These are phyloP conservation scores for Pheosia tremula DNA, from an alignment of 2,888 invertebrate genomes.

Conservation along the genomic window DNA sequence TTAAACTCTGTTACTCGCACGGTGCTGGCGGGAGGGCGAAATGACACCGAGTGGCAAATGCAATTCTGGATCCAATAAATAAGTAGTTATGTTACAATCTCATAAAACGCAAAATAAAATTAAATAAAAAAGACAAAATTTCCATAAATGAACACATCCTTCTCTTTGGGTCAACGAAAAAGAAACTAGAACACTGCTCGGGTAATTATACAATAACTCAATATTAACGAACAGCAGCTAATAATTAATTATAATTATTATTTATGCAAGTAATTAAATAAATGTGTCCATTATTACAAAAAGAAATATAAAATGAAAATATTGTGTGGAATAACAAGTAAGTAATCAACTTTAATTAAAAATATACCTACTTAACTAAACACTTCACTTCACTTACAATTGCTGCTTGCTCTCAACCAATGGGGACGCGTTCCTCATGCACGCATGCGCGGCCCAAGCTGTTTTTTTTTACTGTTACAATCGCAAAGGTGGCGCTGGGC, in stretches of 20 bases:
- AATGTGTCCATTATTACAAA: conserved; percentile 57
- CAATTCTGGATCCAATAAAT: conserved; percentile 80
- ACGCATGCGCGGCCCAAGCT: not conserved
- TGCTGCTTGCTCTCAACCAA: not conserved
- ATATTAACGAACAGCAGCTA: conserved; percentile 25
- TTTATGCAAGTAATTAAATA: conserved; percentile 7
- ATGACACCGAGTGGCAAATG: conserved; percentile 68
- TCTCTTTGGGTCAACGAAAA: conserved; percentile 73
- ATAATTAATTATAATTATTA: conserved; percentile 8
- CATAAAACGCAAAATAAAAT: conserved; percentile 61
- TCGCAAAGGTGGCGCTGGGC: not conserved
- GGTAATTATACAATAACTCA: conserved; percentile 53
- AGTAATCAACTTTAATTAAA: conserved; percentile 15
- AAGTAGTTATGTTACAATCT: conserved; percentile 69
- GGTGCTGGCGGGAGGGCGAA: conserved; percentile 30
- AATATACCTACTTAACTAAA: not conserved
- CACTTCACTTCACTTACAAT: not conserved
- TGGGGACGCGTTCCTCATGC: not conserved
- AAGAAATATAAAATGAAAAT: conserved; percentile 21
- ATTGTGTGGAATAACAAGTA: conserved; percentile 21
- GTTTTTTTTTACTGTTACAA: not conserved
- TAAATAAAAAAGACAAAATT: conserved; percentile 55
- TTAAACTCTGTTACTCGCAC: conserved; percentile 44
- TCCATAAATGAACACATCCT: conserved; percentile 77
- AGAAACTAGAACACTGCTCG: conserved; percentile 59